Evolutionary conservation across 2,888 invertebrate species (phyloP), one percentile per base, ranked within the genome.

Genomic region (Lepetodrilus schrolli): DNA sequence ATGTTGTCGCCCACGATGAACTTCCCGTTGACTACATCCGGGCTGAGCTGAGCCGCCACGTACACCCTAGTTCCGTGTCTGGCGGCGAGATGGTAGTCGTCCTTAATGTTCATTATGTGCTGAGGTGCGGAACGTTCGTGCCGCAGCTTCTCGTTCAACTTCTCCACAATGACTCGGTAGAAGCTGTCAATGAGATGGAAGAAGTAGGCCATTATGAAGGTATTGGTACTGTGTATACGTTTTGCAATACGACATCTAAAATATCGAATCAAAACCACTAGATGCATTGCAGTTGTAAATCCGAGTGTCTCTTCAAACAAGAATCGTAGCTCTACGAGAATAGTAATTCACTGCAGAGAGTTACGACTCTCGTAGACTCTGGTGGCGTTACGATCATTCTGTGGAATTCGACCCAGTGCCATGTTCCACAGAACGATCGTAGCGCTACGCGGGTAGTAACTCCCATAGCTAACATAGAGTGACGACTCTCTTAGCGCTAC

Each of bases 1-100:
- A 92, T 92, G 36, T 93, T 93, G 90, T 96, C 95, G 5, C 97
- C 97, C 49, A 97, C 93, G 1, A 93, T 92, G 91, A 97, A 97
- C 71, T 93, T 92, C 82, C 93, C 92, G 65, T 93, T 91, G 8
- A 93, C 92, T 77, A 93, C 93, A 89, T 92, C 81, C 43, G 94
- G 93, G 72, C 93, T 93, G 75, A 97, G 91, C 89, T 96, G 95
- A 0, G 95, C 96, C 4, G 96, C 93, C 36, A 96, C 94, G 87
- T 97, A 97, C 88, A 95, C 96, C 1, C 94, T 93, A 3, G 94
- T 89, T 0, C 94, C 94, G 76, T 94, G 93, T 49, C 93, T 92
- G 70, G 91, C 91, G 0, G 96, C 94, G 83, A 93, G 93, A 73
- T 93, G 91, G 90, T 93, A 94, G 85, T 94, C 86, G 20, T 83